Evolutionary conservation across 2,797 vertebrate genomes (phyloP).

Genomic region (Argentina silus): DNA sequence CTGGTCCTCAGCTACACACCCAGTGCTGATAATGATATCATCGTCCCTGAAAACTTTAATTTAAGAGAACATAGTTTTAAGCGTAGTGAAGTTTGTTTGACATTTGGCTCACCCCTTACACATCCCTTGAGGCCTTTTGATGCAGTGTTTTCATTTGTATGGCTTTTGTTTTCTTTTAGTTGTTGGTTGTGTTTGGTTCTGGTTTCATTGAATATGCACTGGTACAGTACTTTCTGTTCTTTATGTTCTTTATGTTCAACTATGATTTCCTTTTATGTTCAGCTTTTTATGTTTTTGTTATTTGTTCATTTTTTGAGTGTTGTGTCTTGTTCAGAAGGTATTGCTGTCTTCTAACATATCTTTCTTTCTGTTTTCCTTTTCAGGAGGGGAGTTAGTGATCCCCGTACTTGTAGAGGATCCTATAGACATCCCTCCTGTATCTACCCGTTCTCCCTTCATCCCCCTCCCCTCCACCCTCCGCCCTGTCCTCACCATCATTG

Average conservation of each 20-base stretch:
- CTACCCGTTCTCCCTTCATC: conserved; percentile 97
- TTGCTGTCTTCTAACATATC: conserved; percentile 48
- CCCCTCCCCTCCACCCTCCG: conserved; percentile 88
- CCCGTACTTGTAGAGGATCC: conserved; percentile 98
- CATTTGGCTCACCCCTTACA: conserved; percentile 71
- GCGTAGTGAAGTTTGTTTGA: conserved; percentile 11
- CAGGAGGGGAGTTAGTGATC: conserved; percentile 99
- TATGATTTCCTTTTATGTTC: conserved; percentile 59
- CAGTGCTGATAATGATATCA: not conserved
- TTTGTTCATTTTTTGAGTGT: conserved; percentile 52
- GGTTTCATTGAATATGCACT: conserved; percentile 76
- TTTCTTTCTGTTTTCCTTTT: conserved; percentile 74
- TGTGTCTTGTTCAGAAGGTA: conserved; percentile 18
- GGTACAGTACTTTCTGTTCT: conserved; percentile 68
- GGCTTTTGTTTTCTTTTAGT: conserved; percentile 74
- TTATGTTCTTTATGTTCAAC: conserved; percentile 45
- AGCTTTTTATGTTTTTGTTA: conserved; percentile 62
- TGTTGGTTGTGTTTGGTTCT: conserved; percentile 76
- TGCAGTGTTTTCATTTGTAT: conserved; percentile 70
- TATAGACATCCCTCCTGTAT: conserved; percentile 97
- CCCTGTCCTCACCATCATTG: conserved; percentile 91
- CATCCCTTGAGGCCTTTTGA: conserved; percentile 83
- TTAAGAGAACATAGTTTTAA: not conserved
- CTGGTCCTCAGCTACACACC: not conserved
- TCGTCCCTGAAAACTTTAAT: not conserved